Evolutionary conservation across 2,113 vertebrate genomes (phyloP).

Genomic region (Mus spicilegus): DNA sequence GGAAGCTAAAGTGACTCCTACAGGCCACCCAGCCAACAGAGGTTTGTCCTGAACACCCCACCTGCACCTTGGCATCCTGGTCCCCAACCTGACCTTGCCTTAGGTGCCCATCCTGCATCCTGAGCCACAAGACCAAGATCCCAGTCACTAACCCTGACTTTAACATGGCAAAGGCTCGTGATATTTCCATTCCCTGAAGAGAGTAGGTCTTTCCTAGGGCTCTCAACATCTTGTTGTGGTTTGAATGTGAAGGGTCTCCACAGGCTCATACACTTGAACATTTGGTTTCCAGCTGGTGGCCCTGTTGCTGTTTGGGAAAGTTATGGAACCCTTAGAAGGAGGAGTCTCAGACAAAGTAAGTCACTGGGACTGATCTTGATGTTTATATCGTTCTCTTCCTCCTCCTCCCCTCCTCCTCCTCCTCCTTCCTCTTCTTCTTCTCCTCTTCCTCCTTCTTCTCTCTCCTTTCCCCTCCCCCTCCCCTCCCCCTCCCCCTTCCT

Average conservation of each 20-base stretch:
- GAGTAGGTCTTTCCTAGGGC: background rate
- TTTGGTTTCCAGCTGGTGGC: background rate
- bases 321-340: background rate
- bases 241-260: background rate
- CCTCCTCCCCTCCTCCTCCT: too few species aligned
- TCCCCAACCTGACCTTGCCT: too few species aligned
- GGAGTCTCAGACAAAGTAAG: background rate
- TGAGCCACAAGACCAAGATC: background rate
- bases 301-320: background rate
- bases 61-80: background rate
- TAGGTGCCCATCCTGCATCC: background rate
- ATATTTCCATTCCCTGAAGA: background rate
- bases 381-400: background rate
- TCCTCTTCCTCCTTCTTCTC: background rate
- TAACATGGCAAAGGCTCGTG: background rate
- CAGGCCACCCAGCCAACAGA: background rate
- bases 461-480: rapidly evolving
- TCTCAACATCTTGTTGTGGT: background rate
- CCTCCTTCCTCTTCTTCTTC: too few species aligned
- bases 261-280: background rate
- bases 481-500: too few species aligned
- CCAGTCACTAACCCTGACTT: background rate
- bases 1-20: too few species aligned
- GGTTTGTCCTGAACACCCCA: background rate
- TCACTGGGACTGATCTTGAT: background rate